phyloP scores from a whole-genome alignment of 1,140 invertebrate species.

The Diorhabda sublineata region DNA sequence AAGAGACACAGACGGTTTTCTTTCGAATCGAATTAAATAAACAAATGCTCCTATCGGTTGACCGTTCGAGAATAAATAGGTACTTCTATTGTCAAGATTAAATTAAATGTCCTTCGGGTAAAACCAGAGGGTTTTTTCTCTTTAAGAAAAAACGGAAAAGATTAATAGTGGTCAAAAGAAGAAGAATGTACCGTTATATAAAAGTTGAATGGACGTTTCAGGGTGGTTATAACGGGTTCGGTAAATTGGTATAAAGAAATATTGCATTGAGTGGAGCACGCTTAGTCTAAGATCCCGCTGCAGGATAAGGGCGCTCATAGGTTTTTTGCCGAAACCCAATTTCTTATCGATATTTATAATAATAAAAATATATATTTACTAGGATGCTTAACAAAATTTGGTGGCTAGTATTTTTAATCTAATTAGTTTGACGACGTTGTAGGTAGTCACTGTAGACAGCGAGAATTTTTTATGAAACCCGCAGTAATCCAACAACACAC shows the following conservation, averaged over 20 bases:
- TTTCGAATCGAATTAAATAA: background rate
- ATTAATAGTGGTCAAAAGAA: conserved; percentile 2
- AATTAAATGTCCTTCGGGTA: background rate
- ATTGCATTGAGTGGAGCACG: background rate
- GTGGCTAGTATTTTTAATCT: no score
- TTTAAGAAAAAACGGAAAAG: conserved; percentile 1
- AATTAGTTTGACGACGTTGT: no score
- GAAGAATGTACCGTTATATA: background rate
- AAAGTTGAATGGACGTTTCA: background rate
- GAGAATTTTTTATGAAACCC: no score
- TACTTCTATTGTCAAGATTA: background rate
- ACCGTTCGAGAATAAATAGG: background rate
- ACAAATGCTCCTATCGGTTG: background rate
- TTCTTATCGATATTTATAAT: no score
- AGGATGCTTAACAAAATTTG: no score
- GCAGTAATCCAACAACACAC: no score
- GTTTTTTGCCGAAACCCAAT: no score
- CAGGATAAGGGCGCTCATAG: no score
- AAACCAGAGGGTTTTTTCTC: background rate
- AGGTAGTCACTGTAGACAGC: no score
- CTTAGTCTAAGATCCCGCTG: no score
- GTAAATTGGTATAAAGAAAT: conserved; percentile 3
- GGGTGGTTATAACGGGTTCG: background rate
- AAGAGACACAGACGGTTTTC: background rate
- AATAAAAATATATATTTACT: no score